Evolutionary conservation across 2,113 vertebrate genomes (phyloP).

Genomic region (Mormyrus iriodes): DNA sequence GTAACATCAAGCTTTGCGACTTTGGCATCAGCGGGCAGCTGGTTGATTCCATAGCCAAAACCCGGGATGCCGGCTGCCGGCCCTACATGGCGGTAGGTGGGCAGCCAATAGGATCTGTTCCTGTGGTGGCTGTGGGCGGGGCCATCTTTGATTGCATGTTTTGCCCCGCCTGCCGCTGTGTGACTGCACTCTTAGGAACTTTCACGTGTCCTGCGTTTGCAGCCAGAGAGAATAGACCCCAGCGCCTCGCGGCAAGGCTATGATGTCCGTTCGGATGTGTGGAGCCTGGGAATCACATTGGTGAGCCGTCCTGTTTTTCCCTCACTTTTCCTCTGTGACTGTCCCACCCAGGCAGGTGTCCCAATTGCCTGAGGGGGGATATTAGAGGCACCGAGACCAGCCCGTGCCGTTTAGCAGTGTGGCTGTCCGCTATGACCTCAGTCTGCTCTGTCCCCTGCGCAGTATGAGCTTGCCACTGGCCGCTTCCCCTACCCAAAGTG

Average conservation of each 20-base stretch:
- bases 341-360: not conserved
- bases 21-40: conserved; percentile 97
- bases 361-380: too few relatives aligned
- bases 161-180: not conserved
- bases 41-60: conserved; percentile 97
- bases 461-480: conserved; percentile 94
- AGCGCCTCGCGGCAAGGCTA: conserved; percentile 92
- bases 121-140: not conserved
- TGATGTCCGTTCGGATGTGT: conserved; percentile 92
- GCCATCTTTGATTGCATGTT: not conserved
- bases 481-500: conserved; percentile 96
- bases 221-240: conserved; percentile 97
- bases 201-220: not conserved
- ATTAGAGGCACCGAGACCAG: too few relatives aligned
- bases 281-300: conserved; percentile 95
- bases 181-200: not conserved
- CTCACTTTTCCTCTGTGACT: not conserved
- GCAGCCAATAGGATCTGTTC: not conserved
- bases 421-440: not conserved
- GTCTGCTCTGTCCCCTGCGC: conserved; percentile 18
- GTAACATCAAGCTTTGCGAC: conserved; percentile 98
- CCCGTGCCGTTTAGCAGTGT: too few relatives aligned
- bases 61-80: conserved; percentile 89
- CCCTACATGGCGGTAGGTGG: conserved; percentile 95
- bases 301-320: conserved; percentile 56